Percentiles rank a stretch among this genome's conserved stretches.
Conservation (phyloP, 1,140 invertebrate genomes). For the Homarus americanus region DNA sequence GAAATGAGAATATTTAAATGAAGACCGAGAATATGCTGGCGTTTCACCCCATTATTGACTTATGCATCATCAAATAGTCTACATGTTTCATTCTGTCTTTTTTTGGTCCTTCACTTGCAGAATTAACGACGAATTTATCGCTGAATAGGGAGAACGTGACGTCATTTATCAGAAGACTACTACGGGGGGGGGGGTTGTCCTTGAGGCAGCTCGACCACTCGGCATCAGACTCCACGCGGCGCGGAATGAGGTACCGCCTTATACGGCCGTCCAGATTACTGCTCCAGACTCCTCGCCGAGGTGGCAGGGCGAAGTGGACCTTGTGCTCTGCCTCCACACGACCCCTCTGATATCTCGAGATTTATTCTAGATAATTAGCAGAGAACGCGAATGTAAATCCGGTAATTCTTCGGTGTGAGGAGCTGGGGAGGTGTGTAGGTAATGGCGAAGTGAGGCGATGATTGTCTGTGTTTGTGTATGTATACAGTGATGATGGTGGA, state of each 20-base stretch:
- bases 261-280: background rate
- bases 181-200: background rate
- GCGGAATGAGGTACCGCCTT: slow-evolving; percentile 20
- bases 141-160: background rate
- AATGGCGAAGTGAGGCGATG: too few relatives aligned
- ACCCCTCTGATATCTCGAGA: background rate
- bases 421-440: slow-evolving; percentile 28
- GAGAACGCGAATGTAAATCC: slow-evolving; percentile 40
- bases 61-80: too few relatives aligned
- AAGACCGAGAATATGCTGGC: too few relatives aligned
- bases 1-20: background rate
- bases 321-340: background rate
- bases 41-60: too few relatives aligned
- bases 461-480: too few relatives aligned
- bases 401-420: slow-evolving; percentile 14
- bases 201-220: background rate
- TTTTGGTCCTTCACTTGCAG: slow-evolving; percentile 2
- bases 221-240: background rate
- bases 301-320: background rate
- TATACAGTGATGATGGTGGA: too few relatives aligned
- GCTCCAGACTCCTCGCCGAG: background rate
- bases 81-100: background rate
- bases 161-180: slow-evolving; percentile 20
- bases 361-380: slow-evolving; percentile 43
- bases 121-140: background rate